Evolutionary conservation across 2,797 vertebrate species (phyloP).

Genomic region (Hypotaenidia okinawae): DNA sequence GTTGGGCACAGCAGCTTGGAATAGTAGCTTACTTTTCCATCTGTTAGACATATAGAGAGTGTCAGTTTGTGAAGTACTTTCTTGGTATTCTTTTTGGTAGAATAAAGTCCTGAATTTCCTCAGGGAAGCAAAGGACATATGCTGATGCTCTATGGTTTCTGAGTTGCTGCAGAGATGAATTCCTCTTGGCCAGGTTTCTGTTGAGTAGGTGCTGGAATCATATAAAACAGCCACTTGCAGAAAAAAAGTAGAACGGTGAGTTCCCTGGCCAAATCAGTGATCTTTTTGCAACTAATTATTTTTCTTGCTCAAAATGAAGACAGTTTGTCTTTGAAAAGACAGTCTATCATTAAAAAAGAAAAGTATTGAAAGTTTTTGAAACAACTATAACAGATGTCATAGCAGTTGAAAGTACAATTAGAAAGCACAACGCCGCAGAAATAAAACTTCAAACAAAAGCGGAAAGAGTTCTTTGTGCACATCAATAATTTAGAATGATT

Average conservation of each 20-base stretch:
- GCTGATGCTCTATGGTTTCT: conserved; percentile 36
- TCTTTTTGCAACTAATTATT: conserved; percentile 69
- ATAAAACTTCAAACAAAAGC: conserved; percentile 72
- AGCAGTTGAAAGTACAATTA: conserved; percentile 69
- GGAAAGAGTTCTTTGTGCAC: conserved; percentile 40
- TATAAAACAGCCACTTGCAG: conserved; percentile 59
- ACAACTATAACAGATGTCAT: conserved; percentile 71
- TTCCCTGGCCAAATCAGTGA: conserved; percentile 58
- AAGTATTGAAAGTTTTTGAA: conserved; percentile 71
- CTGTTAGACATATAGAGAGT: conserved; percentile 37
- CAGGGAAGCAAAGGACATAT: conserved; percentile 63
- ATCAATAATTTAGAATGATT: conserved; percentile 67
- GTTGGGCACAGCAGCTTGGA: conserved; percentile 11
- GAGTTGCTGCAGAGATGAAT: conserved; percentile 49
- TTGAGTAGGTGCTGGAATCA: conserved; percentile 66
- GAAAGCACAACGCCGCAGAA: conserved; percentile 61
- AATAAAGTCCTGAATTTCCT: conserved; percentile 66
- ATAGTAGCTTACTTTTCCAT: conserved; percentile 48
- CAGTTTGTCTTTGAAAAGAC: conserved; percentile 64
- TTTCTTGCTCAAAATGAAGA: conserved; percentile 64
- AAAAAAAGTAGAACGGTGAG: conserved; percentile 17
- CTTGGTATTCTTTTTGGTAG: conserved; percentile 25
- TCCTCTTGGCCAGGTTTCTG: conserved; percentile 70
- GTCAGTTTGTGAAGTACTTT: conserved; percentile 54
- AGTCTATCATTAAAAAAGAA: conserved; percentile 63